Percentiles rank a stretch among this genome's conserved stretches.
Conservation (phyloP, 1,140 invertebrate species). For the Penaeus vannamei region DNA sequence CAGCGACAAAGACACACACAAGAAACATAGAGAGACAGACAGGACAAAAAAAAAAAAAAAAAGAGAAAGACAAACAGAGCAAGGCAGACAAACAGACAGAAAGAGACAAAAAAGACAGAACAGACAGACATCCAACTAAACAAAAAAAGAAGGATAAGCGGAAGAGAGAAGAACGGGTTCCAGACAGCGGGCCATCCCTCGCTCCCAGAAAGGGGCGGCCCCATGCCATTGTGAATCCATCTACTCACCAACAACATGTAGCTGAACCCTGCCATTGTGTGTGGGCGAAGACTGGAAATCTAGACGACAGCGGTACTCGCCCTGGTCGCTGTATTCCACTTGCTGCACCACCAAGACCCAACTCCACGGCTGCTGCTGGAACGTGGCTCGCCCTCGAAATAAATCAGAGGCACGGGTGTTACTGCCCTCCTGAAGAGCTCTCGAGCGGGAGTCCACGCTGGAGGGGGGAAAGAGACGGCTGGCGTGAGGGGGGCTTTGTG, state of each 20-base stretch:
- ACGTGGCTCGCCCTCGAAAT: slow-evolving; percentile 34
- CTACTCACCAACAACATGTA: slow-evolving; percentile 91
- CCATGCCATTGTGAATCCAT: neutral
- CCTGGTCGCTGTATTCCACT: slow-evolving; percentile 78
- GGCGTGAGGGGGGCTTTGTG: too few relatives aligned
- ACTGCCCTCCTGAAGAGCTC: neutral
- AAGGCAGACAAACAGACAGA: too few relatives aligned
- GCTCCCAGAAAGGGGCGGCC: too few relatives aligned
- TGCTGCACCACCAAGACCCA: slow-evolving; percentile 30
- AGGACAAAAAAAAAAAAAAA: too few relatives aligned
- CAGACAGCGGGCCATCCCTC: too few relatives aligned
- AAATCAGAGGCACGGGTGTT: slow-evolving; percentile 25
- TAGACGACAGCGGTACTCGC: slow-evolving; percentile 88
- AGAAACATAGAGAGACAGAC: too few relatives aligned
- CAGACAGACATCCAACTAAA: too few relatives aligned
- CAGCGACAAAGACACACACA: too few relatives aligned
- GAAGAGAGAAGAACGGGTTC: too few relatives aligned
- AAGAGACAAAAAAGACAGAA: too few relatives aligned
- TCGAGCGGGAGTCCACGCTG: slow-evolving; percentile 30
- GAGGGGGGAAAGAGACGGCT: neutral
- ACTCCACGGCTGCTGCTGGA: slow-evolving; percentile 31
- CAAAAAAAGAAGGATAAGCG: too few relatives aligned
- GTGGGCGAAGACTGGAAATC: slow-evolving; percentile 92
- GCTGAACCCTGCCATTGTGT: slow-evolving; percentile 88
- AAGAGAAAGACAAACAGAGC: too few relatives aligned